Conservation (phyloP, 2,113 vertebrate genomes). For the Pygoscelis adeliae region DNA sequence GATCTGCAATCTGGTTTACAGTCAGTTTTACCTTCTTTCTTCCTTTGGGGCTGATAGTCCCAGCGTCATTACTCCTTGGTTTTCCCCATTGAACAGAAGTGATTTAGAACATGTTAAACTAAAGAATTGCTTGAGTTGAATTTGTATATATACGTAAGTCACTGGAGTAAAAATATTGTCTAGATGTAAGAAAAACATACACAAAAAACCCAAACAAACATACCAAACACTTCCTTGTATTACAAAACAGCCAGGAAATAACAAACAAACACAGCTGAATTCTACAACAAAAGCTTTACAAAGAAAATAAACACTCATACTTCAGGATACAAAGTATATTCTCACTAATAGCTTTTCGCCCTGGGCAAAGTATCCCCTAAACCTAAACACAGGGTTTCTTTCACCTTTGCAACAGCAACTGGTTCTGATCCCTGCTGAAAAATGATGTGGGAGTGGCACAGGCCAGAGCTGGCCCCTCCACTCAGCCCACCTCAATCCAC, state of each 20-base stretch:
- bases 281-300: background rate
- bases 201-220: background rate
- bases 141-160: background rate
- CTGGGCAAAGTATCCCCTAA: background rate
- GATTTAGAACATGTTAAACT: background rate
- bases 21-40: background rate
- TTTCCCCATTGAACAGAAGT: background rate
- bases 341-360: background rate
- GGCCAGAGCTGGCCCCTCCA: background rate
- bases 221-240: background rate
- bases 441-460: fast-evolving
- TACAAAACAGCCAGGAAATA: background rate
- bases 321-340: background rate
- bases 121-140: background rate
- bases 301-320: background rate
- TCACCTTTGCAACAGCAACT: background rate
- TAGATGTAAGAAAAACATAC: background rate
- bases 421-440: background rate
- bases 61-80: background rate
- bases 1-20: background rate
- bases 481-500: background rate
- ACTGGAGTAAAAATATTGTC: background rate
- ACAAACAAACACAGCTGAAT: background rate
- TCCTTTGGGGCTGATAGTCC: slow-evolving; percentile 8
- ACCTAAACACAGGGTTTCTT: background rate